Evolutionary conservation across 2,888 invertebrate genomes (phyloP).

Genomic region (Noctua pronuba): DNA sequence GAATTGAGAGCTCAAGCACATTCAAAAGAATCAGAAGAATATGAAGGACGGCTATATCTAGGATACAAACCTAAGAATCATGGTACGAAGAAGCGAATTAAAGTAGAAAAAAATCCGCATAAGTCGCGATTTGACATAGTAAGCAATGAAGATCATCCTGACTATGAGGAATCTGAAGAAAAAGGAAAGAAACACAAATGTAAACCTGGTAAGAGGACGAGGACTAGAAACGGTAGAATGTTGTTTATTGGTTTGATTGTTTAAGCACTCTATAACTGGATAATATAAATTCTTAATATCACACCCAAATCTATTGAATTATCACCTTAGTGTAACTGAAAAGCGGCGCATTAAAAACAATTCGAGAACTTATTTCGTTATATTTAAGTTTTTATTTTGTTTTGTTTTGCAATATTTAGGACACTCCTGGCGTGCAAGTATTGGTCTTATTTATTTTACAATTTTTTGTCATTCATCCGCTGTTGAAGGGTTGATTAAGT

Average conservation of each 20-base stretch:
- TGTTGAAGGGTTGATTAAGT: neutral
- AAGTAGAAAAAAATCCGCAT: no score
- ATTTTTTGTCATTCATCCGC: neutral
- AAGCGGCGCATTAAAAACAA: neutral
- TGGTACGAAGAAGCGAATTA: neutral
- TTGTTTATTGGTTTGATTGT: neutral
- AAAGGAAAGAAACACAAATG: neutral
- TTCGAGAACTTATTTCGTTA: neutral
- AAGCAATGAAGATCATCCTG: no score
- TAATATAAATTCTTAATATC: neutral
- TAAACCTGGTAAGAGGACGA: neutral
- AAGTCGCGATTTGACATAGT: conserved; percentile 24
- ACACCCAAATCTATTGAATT: neutral
- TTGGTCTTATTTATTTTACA: neutral
- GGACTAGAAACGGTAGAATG: no score
- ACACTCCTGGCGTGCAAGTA: neutral
- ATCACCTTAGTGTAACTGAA: neutral
- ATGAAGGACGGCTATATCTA: neutral
- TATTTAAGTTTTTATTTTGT: neutral
- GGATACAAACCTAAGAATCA: neutral
- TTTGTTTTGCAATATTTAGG: neutral
- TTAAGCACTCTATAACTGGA: neutral
- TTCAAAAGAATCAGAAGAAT: neutral
- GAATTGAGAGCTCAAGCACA: neutral
- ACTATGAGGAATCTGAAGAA: neutral